phyloP scores from a whole-genome alignment of 2,888 invertebrate species.

The Matsumyia berberina region DNA sequence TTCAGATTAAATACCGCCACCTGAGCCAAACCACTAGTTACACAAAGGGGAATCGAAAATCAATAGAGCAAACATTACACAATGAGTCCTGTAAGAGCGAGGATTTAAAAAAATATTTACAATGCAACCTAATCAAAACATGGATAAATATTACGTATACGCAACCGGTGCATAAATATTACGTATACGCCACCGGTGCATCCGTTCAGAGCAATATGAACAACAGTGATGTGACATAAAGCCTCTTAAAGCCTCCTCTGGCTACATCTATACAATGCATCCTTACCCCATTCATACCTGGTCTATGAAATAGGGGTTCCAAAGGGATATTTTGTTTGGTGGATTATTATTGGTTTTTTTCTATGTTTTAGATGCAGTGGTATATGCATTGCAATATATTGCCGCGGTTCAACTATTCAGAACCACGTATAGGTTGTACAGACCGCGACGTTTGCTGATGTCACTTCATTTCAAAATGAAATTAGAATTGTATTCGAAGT shows the following conservation, averaged over 20 bases:
- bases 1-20: no score
- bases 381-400: not conserved
- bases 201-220: conserved; percentile 6
- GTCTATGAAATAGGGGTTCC: not conserved
- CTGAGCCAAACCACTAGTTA: not conserved
- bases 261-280: not conserved
- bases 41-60: not conserved
- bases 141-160: not conserved
- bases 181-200: conserved; percentile 11
- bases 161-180: not conserved
- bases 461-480: not conserved
- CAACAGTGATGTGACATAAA: conserved; percentile 15
- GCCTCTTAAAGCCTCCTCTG: conserved; percentile 25
- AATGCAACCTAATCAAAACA: conserved; percentile 19
- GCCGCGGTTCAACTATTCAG: not conserved
- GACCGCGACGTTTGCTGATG: not conserved
- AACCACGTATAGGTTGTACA: not conserved
- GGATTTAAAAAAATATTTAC: conserved; percentile 32
- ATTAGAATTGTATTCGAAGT: not conserved
- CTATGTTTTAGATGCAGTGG: not conserved
- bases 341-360: conserved; percentile 35
- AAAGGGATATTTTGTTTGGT: conserved; percentile 10
- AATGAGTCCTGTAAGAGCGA: conserved; percentile 10
- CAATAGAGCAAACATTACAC: conserved; percentile 8
- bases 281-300: not conserved